These are phyloP conservation scores for Brachionus sp. DNA, from an alignment of 1,140 invertebrate genomes.

Conservation along the genomic window DNA sequence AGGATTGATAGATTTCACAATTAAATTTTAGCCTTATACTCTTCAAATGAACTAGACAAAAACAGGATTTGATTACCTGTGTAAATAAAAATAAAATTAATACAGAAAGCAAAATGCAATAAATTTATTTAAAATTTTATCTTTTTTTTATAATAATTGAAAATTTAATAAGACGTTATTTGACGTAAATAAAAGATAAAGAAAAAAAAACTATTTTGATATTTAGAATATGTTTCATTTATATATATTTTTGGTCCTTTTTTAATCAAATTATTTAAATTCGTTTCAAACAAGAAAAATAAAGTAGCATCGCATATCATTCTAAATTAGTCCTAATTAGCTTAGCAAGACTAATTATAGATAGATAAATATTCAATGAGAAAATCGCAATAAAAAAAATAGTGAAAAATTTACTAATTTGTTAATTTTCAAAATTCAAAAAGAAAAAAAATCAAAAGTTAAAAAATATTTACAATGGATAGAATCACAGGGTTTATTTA, in stretches of 20 bases:
- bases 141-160: background rate
- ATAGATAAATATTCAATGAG: too few species aligned
- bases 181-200: background rate
- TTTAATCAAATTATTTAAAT: background rate
- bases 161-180: background rate
- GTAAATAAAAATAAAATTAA: background rate
- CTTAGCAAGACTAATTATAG: too few species aligned
- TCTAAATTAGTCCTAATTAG: background rate
- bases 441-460: background rate
- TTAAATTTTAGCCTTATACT: too few species aligned
- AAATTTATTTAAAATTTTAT: background rate
- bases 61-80: background rate
- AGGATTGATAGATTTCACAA: too few species aligned
- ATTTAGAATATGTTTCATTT: background rate
- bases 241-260: background rate
- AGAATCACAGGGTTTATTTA: background rate
- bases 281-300: background rate
- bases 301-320: background rate
- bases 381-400: background rate
- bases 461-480: background rate
- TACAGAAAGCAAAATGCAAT: background rate
- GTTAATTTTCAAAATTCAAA: background rate
- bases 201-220: background rate
- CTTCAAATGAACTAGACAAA: too few species aligned
- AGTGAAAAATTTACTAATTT: background rate